Base-by-base conservation (phyloP, 1,140 invertebrate genomes). In the Drosophila jambulina region DNA sequence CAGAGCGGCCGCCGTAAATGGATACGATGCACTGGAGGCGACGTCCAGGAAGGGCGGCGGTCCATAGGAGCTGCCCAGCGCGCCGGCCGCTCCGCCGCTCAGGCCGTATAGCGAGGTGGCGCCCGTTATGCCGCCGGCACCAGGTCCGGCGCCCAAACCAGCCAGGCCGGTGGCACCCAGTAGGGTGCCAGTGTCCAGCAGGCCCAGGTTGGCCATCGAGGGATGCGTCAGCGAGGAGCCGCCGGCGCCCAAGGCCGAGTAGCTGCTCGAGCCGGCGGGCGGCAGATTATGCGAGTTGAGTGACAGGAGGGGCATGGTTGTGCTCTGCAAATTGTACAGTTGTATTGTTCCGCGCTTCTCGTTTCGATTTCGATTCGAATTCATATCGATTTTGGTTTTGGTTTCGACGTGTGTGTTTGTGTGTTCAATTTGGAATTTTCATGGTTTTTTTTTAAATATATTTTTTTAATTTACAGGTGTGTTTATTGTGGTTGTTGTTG, bases 1-100 rank as follows among this genome's bases (percentile, higher is more conserved):
- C 65, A 95, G 82, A 9, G 95, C 95, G 19, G 95, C 95, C 92
- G 95, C 95, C 45, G 95, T 94, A 74, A 95, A 95, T 2, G 94
- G 93, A 84, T 94, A 94, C 27, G 94, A 94, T n/a, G 88, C 80
- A 62, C 87, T 87, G 45, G 91, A 85, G 29, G 86, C 91, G 7
- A 88, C 86, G 42, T 93, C 91, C 63, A 92, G 69, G 61, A 78
- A 91, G 21, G 88, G 91, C 34, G 90, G 87, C 46, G 90, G 87
- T 10, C 83, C 82, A 68, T 91, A 92, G 21, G 86, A 80, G 71
- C 82, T 91, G 45, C 84, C 80, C 63, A 92, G 42, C 7, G 67
- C 65, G n/a, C 82, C 75, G 38, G 74, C 78, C n/a, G 64, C 72
- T 23, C 84, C 76, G 40, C 58, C 71, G 19, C 88, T 82, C 21